These are phyloP conservation scores for Rhodeus uyekii DNA, from an alignment of 2,797 vertebrate genomes.

Conservation along the genomic window DNA sequence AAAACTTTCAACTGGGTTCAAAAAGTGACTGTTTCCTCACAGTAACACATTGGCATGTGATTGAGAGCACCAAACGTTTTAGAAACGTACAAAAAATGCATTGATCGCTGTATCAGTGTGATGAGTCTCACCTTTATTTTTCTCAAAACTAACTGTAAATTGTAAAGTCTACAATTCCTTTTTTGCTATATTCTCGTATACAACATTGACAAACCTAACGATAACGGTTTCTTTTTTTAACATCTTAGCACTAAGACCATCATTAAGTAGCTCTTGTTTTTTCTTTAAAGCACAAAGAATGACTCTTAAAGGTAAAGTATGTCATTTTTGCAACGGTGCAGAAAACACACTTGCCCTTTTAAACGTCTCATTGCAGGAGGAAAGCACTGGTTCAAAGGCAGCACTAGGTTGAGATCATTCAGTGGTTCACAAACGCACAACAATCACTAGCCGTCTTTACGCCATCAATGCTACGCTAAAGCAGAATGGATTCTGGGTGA, in stretches of 20 bases:
- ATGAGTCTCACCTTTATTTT: constrained; percentile 11
- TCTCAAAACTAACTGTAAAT: constrained; percentile 20
- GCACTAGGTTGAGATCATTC: constrained; percentile 37
- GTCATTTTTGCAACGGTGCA: constrained; percentile 10
- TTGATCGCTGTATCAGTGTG: constrained; percentile 12
- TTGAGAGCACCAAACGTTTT: constrained; percentile 62
- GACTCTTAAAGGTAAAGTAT: background rate
- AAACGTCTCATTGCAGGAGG: constrained; percentile 20
- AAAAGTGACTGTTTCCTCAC: constrained; percentile 54
- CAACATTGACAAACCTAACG: constrained; percentile 35
- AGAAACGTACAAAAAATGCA: constrained; percentile 56
- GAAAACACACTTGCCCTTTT: constrained; percentile 4
- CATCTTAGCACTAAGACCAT: constrained; percentile 40
- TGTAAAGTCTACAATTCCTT: constrained; percentile 12
- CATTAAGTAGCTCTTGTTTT: constrained; percentile 10
- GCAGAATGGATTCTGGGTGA: constrained; percentile 33
- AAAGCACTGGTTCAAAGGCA: constrained; percentile 48
- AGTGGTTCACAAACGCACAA: constrained; percentile 38
- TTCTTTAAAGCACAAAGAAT: constrained; percentile 32
- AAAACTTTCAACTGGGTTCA: constrained; percentile 39
- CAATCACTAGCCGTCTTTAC: constrained; percentile 44
- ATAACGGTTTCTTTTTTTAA: constrained; percentile 3
- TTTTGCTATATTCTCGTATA: constrained; percentile 18
- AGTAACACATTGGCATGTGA: constrained; percentile 38
- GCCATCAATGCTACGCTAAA: constrained; percentile 50